Percentiles rank a stretch among this genome's conserved stretches.
These are phyloP conservation scores for Oedothorax gibbosus DNA, from an alignment of 1,140 invertebrate species.

Conservation along the genomic window DNA sequence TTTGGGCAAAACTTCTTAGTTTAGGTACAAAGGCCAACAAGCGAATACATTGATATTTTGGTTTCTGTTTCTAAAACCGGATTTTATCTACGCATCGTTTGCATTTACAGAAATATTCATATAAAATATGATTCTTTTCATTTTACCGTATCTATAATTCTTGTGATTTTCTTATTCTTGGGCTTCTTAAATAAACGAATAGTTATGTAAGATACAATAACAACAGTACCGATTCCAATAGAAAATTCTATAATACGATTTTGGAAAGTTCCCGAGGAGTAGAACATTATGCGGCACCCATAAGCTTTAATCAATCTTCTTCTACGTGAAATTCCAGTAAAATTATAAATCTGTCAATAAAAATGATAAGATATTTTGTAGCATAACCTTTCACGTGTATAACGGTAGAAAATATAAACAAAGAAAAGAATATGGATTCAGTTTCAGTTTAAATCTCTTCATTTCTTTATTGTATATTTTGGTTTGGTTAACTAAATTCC, in stretches of 20 bases:
- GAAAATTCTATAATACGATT: constrained; percentile 37
- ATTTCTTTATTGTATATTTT: too few relatives aligned
- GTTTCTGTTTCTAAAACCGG: too few relatives aligned
- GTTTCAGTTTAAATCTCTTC: too few relatives aligned
- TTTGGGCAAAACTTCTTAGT: too few relatives aligned
- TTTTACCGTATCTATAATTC: constrained; percentile 50
- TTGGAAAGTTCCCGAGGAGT: constrained; percentile 13
- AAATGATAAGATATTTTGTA: not conserved
- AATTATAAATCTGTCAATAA: too few relatives aligned
- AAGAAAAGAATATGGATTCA: too few relatives aligned
- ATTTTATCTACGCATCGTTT: too few relatives aligned
- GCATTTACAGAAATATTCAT: too few relatives aligned
- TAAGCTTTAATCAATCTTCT: not conserved
- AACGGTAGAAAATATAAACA: not conserved
- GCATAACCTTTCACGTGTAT: not conserved
- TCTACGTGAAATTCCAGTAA: not conserved
- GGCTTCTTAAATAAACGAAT: constrained; percentile 32
- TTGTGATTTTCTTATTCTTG: constrained; percentile 26
- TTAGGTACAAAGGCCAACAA: too few relatives aligned
- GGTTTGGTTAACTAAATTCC: too few relatives aligned
- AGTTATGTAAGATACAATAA: constrained; percentile 15
- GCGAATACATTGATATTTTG: too few relatives aligned
- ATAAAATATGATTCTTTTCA: too few relatives aligned
- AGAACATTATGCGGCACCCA: constrained; percentile 19
- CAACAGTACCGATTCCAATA: constrained; percentile 27